Conservation (phyloP, 2,888 invertebrate species). For the Oligia strigilis region DNA sequence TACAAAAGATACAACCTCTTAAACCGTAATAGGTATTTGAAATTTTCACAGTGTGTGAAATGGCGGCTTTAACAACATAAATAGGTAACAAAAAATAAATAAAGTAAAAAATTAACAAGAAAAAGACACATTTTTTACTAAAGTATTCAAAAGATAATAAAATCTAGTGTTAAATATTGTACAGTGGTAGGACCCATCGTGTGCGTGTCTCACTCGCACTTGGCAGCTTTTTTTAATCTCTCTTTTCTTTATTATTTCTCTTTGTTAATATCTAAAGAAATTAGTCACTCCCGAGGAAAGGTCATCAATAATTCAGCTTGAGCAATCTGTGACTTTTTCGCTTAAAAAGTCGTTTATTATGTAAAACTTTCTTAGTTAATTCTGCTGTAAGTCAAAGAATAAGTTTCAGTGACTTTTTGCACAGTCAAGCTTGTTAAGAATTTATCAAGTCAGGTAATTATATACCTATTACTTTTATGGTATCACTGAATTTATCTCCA, state of each 20-base stretch:
- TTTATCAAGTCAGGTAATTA: background rate
- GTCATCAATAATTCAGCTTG: slow-evolving; percentile 57
- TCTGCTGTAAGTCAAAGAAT: slow-evolving; percentile 24
- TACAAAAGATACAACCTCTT: too few relatives aligned
- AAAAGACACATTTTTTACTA: too few relatives aligned
- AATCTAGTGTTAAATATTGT: background rate
- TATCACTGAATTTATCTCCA: background rate
- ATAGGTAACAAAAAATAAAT: background rate
- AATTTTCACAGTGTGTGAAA: background rate
- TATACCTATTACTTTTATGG: background rate
- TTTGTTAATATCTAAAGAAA: slow-evolving; percentile 41
- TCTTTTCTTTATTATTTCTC: slow-evolving; percentile 1
- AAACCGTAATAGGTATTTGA: background rate
- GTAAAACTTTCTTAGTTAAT: slow-evolving; percentile 47
- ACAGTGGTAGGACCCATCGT: background rate
- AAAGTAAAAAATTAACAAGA: background rate
- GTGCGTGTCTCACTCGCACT: background rate
- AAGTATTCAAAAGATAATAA: too few relatives aligned
- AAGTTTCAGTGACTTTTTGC: slow-evolving; percentile 16
- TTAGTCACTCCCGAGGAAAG: slow-evolving; percentile 39
- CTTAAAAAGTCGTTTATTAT: slow-evolving; percentile 53
- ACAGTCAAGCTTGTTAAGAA: slow-evolving; percentile 4
- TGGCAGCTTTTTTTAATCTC: background rate
- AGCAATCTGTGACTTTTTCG: slow-evolving; percentile 53
- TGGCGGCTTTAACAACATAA: background rate